Conservation (phyloP, 2,888 invertebrate genomes). For the Leucoptera coffeella region DNA sequence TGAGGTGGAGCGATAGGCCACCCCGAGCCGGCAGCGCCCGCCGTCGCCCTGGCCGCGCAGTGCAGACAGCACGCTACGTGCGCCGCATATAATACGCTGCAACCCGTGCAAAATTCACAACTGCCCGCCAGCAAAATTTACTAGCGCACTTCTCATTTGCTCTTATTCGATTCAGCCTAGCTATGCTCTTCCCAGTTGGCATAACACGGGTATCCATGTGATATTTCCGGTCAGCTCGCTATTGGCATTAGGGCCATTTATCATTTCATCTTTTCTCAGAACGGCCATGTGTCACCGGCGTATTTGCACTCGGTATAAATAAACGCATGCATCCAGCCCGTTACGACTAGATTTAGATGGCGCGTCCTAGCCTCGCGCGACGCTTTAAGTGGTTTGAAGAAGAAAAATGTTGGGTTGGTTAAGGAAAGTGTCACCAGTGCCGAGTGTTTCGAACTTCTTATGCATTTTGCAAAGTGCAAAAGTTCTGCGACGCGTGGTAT, state of each 20-base stretch:
- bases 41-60: conserved; percentile 16
- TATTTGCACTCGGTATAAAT: no score
- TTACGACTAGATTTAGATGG: no score
- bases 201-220: not conserved
- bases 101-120: conserved; percentile 48
- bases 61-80: conserved; percentile 44
- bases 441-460: conserved; percentile 27
- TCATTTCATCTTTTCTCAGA: no score
- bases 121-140: conserved; percentile 41
- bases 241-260: no score
- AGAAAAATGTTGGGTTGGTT: conserved; percentile 1
- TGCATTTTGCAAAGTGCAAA: conserved; percentile 38
- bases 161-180: conserved; percentile 30
- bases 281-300: no score
- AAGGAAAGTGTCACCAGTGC: conserved; percentile 12
- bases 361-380: no score
- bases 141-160: conserved; percentile 43
- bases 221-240: not conserved
- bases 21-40: no score
- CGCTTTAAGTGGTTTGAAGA: conserved; percentile 1
- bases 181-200: conserved; percentile 2
- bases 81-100: conserved; percentile 44
- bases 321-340: no score
- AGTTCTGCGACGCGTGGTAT: conserved; percentile 23
- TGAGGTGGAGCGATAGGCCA: no score